These are phyloP conservation scores for Drusus annulatus DNA, from an alignment of 1,140 invertebrate genomes.

Conservation along the genomic window DNA sequence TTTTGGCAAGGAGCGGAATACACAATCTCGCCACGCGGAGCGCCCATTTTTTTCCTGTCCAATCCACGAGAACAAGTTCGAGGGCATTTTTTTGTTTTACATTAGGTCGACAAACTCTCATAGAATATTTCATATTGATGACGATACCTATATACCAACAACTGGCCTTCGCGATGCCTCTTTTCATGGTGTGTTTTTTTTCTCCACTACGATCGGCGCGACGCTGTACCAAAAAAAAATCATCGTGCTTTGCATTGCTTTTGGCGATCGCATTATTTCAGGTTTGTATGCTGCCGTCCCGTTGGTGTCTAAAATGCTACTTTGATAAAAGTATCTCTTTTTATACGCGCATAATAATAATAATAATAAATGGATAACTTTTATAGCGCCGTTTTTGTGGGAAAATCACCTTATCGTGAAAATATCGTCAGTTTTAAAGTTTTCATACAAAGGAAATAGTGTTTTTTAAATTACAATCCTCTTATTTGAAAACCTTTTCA, in stretches of 20 bases:
- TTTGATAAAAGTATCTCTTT: too few species aligned
- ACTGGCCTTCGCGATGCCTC: slow-evolving; percentile 35
- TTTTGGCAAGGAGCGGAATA: neutral
- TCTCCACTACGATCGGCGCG: neutral
- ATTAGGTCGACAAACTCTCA: slow-evolving; percentile 44
- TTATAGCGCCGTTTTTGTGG: too few species aligned
- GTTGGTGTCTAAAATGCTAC: neutral
- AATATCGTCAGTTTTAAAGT: too few species aligned
- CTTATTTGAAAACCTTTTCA: too few species aligned
- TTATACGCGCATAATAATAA: too few species aligned
- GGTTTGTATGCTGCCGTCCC: neutral
- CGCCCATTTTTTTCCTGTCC: slow-evolving; percentile 1
- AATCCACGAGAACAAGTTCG: slow-evolving; percentile 4
- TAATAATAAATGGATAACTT: too few species aligned
- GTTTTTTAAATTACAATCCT: too few species aligned
- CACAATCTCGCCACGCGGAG: slow-evolving; percentile 7
- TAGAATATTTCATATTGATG: slow-evolving; percentile 44
- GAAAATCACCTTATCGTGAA: too few species aligned
- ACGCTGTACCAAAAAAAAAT: slow-evolving; percentile 1
- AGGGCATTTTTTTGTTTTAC: slow-evolving; percentile 40
- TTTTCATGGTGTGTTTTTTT: slow-evolving; percentile 14
- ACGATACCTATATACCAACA: neutral
- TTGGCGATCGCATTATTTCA: neutral
- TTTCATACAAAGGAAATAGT: too few species aligned
- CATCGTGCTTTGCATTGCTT: neutral